These are phyloP conservation scores for Drosophila seclusa DNA, from an alignment of 2,888 invertebrate species.

Conservation along the genomic window DNA sequence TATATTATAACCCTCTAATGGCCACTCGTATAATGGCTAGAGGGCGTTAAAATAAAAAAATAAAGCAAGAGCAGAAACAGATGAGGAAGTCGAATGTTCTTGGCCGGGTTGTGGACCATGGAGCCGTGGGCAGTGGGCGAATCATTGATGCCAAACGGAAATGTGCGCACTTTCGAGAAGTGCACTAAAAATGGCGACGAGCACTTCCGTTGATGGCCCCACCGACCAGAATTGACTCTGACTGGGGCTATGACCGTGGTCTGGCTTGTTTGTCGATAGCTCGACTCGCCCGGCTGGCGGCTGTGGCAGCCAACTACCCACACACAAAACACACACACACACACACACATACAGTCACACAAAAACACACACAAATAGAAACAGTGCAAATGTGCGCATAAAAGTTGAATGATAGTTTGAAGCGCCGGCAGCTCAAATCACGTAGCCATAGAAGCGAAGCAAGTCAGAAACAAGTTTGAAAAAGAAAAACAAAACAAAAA, in stretches of 20 bases:
- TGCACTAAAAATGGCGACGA: slow-evolving; percentile 81
- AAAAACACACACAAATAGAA: slow-evolving; percentile 4
- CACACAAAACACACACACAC: slow-evolving; percentile 1
- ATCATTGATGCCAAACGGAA: slow-evolving; percentile 81
- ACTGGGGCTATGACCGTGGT: slow-evolving; percentile 24
- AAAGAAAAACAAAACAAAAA: slow-evolving; percentile 3
- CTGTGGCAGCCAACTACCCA: slow-evolving; percentile 6
- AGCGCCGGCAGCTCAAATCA: slow-evolving; percentile 58
- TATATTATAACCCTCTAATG: background rate
- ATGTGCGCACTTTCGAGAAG: slow-evolving; percentile 81
- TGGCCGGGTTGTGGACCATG: slow-evolving; percentile 1
- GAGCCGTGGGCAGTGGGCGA: slow-evolving; percentile 56
- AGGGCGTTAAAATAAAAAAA: background rate
- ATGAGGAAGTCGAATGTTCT: slow-evolving; percentile 17
- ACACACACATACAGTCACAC: background rate
- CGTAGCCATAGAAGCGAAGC: slow-evolving; percentile 35
- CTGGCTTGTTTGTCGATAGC: slow-evolving; percentile 44
- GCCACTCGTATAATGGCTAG: background rate
- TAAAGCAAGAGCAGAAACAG: slow-evolving; percentile 1
- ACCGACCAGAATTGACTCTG: slow-evolving; percentile 38
- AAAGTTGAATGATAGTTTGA: slow-evolving; percentile 75
- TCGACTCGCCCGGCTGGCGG: slow-evolving; percentile 27
- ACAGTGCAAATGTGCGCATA: slow-evolving; percentile 60
- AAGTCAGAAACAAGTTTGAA: slow-evolving; percentile 41
- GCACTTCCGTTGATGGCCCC: slow-evolving; percentile 75